Evolutionary conservation across 2,113 vertebrate genomes (phyloP).

Genomic region (Peromyscus maniculatus): DNA sequence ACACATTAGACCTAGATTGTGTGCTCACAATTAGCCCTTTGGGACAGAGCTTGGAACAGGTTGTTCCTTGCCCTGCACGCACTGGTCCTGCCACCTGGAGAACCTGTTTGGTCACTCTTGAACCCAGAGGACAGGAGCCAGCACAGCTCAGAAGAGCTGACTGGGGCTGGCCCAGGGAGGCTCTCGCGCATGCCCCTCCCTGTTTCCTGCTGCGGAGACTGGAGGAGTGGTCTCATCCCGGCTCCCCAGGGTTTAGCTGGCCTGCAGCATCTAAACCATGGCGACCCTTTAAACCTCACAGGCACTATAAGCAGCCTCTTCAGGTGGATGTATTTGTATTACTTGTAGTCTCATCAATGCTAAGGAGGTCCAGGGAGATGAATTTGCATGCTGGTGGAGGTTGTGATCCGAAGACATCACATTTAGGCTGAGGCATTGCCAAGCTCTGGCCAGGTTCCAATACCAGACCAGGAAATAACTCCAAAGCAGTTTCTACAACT

Average conservation of each 20-base stretch:
- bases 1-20: neutral
- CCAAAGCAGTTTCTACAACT: neutral
- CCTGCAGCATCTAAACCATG: neutral
- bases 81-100: neutral
- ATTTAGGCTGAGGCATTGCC: fast-evolving
- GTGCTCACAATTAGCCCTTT: neutral
- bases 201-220: neutral
- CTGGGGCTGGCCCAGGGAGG: neutral
- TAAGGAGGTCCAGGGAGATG: neutral
- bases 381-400: neutral
- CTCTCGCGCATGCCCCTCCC: fast-evolving
- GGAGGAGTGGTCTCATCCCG: neutral
- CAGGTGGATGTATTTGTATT: fast-evolving
- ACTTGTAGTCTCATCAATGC: neutral
- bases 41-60: neutral
- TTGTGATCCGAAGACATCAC: neutral
- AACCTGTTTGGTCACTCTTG: constrained; percentile 68
- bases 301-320: fast-evolving
- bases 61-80: constrained; percentile 9
- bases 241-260: neutral
- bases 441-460: neutral
- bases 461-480: neutral
- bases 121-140: neutral
- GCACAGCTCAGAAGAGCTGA: neutral
- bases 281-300: neutral